Conservation (phyloP, 2,113 vertebrate species). For the Probosciger aterrimus region DNA sequence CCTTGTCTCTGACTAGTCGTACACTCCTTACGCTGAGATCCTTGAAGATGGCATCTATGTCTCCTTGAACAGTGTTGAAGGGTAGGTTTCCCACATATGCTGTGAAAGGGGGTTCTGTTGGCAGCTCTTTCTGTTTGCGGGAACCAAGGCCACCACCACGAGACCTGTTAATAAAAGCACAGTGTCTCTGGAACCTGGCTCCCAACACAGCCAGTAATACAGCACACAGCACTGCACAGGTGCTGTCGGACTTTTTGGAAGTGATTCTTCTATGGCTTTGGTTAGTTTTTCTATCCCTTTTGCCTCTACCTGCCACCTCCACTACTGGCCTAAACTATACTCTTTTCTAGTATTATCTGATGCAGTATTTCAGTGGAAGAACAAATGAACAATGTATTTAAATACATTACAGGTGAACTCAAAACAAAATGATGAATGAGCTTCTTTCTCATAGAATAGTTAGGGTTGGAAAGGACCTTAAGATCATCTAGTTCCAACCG, state of each 20-base stretch:
- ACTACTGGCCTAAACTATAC: background rate
- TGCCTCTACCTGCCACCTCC: background rate
- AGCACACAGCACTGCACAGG: fast-evolving
- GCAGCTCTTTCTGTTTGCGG: slow-evolving; percentile 94
- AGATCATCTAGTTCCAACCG: background rate
- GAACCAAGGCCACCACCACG: slow-evolving; percentile 83
- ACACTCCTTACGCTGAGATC: slow-evolving; percentile 92
- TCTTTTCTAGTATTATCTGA: background rate
- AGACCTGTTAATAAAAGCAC: slow-evolving; percentile 72
- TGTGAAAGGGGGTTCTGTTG: slow-evolving; percentile 95
- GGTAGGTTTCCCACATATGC: slow-evolving; percentile 96
- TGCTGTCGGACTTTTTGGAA: background rate
- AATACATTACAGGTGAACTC: background rate
- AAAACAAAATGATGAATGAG: background rate
- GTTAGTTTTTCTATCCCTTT: background rate
- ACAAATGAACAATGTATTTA: background rate
- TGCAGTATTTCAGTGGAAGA: background rate
- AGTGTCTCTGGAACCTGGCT: background rate
- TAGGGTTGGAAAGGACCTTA: background rate
- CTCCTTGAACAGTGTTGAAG: slow-evolving; percentile 96
- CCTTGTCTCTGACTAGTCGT: slow-evolving; percentile 96
- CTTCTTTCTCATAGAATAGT: background rate
- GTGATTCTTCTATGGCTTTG: background rate
- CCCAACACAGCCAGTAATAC: background rate
- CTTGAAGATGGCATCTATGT: slow-evolving; percentile 98